phyloP scores from a whole-genome alignment of 2,797 vertebrate species.

The Distichodus sexfasciatus region DNA sequence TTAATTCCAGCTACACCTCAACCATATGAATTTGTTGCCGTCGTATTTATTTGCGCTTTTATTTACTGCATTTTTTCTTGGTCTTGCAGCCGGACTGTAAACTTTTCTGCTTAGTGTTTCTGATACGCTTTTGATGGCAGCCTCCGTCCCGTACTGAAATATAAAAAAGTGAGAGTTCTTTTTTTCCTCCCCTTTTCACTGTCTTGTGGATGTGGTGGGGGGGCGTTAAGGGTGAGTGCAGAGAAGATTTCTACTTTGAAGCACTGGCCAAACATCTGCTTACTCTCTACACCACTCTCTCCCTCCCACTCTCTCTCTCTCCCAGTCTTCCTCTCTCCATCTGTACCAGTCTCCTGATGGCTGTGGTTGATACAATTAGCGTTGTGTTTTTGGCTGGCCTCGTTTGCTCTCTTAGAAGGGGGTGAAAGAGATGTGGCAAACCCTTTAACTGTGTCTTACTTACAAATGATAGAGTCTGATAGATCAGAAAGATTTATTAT shows the following conservation, averaged over 20 bases:
- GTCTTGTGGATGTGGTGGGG: constrained; percentile 51
- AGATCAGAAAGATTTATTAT: too few relatives aligned
- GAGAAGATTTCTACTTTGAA: constrained; percentile 69
- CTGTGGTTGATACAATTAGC: constrained; percentile 25
- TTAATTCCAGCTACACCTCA: not conserved
- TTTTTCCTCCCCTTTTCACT: constrained; percentile 34
- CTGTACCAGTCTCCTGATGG: constrained; percentile 42
- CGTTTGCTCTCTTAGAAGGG: constrained; percentile 28
- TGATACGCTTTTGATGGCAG: constrained; percentile 2
- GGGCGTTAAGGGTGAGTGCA: constrained; percentile 56
- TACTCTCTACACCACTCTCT: constrained; percentile 45
- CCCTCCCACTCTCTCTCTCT: constrained; percentile 22
- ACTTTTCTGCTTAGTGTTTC: not conserved
- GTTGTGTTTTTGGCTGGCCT: constrained; percentile 51
- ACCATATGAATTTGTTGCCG: not conserved
- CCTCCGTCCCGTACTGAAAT: not conserved
- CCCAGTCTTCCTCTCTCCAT: not conserved
- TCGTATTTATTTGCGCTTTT: too few relatives aligned
- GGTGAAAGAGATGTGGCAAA: not conserved
- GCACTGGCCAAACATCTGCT: constrained; percentile 75
- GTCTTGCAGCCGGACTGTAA: constrained; percentile 15
- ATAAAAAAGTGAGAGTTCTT: constrained; percentile 47
- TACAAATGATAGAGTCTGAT: not conserved
- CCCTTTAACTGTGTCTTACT: not conserved
- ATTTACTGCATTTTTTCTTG: too few relatives aligned